Evolutionary conservation across 2,797 vertebrate species (phyloP).

Genomic region (Trematomus bernacchii): DNA sequence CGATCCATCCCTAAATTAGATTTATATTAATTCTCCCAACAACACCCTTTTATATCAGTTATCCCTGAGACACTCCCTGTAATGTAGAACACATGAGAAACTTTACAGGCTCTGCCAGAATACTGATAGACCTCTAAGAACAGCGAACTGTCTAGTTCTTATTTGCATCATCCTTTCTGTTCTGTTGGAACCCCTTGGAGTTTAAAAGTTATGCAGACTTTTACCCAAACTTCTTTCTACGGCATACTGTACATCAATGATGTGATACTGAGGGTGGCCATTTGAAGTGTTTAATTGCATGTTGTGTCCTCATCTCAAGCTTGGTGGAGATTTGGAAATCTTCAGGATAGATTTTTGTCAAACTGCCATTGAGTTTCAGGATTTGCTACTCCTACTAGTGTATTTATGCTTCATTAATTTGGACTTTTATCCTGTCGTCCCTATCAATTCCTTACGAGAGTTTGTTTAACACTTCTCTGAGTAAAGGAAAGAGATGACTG

Average conservation of each 20-base stretch:
- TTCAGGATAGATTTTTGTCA: conserved; percentile 2
- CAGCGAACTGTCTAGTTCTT: neutral
- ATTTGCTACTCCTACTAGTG: conserved; percentile 19
- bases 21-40: neutral
- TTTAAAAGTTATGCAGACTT: neutral
- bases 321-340: neutral
- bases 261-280: neutral
- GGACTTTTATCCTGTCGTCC: conserved; percentile 40
- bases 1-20: neutral
- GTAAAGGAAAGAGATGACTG: neutral
- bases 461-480: conserved; percentile 14
- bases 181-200: neutral
- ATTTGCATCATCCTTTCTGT: neutral
- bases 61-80: neutral
- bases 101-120: neutral
- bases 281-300: conserved; percentile 4
- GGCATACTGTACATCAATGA: neutral
- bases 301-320: conserved; percentile 1
- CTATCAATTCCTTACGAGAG: conserved; percentile 31
- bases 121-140: neutral
- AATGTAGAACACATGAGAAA: neutral
- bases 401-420: conserved; percentile 25
- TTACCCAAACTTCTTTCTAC: neutral
- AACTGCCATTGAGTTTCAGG: conserved; percentile 7
- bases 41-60: neutral